These are phyloP conservation scores for Leptodactylus fallax DNA, from an alignment of 2,797 vertebrate genomes.

Conservation along the genomic window DNA sequence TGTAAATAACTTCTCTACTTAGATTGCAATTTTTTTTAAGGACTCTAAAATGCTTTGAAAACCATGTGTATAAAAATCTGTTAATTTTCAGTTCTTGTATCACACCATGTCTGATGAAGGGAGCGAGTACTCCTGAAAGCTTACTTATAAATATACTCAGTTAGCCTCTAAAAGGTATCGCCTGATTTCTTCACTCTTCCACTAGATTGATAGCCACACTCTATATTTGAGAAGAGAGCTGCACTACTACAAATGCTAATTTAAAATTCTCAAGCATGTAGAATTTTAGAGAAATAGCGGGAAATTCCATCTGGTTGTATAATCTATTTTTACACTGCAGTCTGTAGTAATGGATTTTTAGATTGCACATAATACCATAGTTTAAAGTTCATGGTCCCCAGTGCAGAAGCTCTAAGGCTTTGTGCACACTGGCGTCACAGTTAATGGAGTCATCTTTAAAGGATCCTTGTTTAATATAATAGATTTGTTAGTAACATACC, in stretches of 20 bases:
- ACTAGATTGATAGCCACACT: not conserved
- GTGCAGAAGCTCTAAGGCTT: not conserved
- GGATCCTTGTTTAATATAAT: too few relatives aligned
- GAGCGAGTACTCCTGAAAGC: too few relatives aligned
- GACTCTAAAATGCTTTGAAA: too few relatives aligned
- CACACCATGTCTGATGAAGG: too few relatives aligned
- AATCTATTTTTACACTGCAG: not conserved
- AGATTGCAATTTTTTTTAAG: too few relatives aligned
- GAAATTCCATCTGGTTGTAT: not conserved
- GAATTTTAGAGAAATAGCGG: not conserved
- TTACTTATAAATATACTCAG: too few relatives aligned
- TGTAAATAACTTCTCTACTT: too few relatives aligned
- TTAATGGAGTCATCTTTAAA: not conserved
- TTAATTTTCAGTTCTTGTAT: too few relatives aligned
- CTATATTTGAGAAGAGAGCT: not conserved
- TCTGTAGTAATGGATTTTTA: not conserved
- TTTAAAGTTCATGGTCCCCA: not conserved
- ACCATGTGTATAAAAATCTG: too few relatives aligned
- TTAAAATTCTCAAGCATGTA: not conserved
- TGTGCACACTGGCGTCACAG: not conserved
- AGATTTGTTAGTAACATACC: too few relatives aligned
- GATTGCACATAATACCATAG: not conserved
- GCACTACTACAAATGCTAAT: not conserved
- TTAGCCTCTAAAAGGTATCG: too few relatives aligned
- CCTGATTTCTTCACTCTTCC: too few relatives aligned